These are phyloP conservation scores for Lontra canadensis DNA, from an alignment of 2,113 vertebrate species.

Conservation along the genomic window DNA sequence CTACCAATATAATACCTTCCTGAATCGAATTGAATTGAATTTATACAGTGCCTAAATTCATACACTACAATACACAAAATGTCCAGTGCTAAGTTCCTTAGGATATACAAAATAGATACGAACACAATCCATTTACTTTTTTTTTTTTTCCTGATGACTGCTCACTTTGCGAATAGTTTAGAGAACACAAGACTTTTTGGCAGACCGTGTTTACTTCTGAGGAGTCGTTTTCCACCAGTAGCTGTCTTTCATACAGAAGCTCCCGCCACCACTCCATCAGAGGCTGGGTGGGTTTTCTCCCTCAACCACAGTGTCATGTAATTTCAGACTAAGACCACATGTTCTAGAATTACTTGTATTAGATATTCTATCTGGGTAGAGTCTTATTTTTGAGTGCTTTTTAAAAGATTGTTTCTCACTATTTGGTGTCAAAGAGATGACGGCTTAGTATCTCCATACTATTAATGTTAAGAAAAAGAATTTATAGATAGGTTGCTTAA, in stretches of 20 bases:
- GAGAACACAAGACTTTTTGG: not conserved
- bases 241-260: not conserved
- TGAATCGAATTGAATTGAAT: slow-evolving; percentile 27
- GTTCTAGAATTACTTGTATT: slow-evolving; percentile 32
- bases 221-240: not conserved
- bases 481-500: slow-evolving; percentile 46
- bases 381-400: slow-evolving; percentile 8
- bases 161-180: not conserved
- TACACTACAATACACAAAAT: not conserved
- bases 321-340: slow-evolving; percentile 26
- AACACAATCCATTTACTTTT: not conserved
- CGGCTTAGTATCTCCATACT: not conserved
- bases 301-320: not conserved
- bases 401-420: slow-evolving; percentile 30
- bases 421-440: slow-evolving; percentile 53
- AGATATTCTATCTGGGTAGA: slow-evolving; percentile 7
- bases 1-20: slow-evolving; percentile 24
- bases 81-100: not conserved
- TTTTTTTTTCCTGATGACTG: not conserved
- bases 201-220: not conserved
- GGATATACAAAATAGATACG: not conserved
- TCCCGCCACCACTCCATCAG: not conserved
- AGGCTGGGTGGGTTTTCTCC: not conserved
- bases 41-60: slow-evolving; percentile 34
- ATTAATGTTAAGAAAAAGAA: slow-evolving; percentile 57